Base-by-base conservation (phyloP, 2,113 vertebrate genomes). In the Bucco capensis region DNA sequence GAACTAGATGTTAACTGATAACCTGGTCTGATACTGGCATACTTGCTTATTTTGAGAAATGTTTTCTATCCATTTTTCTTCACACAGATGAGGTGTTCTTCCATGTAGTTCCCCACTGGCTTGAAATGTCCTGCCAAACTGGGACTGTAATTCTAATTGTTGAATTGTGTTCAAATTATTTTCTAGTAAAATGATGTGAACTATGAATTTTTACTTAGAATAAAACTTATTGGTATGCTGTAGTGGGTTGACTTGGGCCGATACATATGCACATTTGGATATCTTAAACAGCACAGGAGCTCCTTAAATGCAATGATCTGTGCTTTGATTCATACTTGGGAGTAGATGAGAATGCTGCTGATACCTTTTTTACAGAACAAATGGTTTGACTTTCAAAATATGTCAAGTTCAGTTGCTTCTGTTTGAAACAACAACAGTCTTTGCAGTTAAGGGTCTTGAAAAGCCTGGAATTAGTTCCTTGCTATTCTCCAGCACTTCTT, bases 301-400 rank as follows among this genome's bases (percentile, higher is more conserved):
- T 92, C 16, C 23, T 79, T 42, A 79, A 85, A 61, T 79, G 50
- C 17, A 7, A 8, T 47, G 27, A 40, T 38, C 5, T 75, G 28
- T 72, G 28, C 56, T 92, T 86, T 84, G 53, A 82, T 88, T 94
- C 14, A 23, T 66, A n/a, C 51, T 78, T 69, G 70, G 50, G n/a
- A 70, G 40, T 57, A 61, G 73, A 82, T 57, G 78, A 50, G 65
- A 81, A 66, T 88, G 80, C 37, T 74, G 50, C n/a, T 90, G 53
- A 10, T 72, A 6, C 42, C 67, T 96, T 91, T 95, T 75, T 27
- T 49, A 56, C 57, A 70, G 31, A 83, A 47, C n/a, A 57, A 83
- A 86, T 78, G 44, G 19, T 23, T 83, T 88, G 58, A 72, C 64
- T 66, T 94, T 71, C 92, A 83, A 92, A 90, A 73, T 94, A 84